Evolutionary conservation across 2,797 vertebrate species (phyloP).

Genomic region (Tadarida brasiliensis): DNA sequence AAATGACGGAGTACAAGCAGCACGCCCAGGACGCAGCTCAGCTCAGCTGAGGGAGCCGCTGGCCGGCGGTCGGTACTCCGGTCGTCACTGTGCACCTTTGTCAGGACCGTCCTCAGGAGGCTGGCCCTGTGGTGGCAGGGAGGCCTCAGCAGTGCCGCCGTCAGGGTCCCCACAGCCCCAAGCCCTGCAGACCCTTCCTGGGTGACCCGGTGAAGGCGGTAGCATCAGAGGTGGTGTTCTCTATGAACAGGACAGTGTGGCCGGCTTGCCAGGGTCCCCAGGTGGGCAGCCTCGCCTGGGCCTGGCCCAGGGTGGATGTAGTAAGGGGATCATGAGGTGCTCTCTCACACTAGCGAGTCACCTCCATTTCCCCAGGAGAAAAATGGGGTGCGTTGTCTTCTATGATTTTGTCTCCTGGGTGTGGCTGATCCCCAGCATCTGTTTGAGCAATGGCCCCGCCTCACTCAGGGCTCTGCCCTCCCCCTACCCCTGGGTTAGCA

Average conservation of each 20-base stretch:
- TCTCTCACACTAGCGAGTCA: not conserved
- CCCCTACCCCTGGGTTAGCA: not conserved
- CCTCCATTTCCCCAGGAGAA: not conserved
- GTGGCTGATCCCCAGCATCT: not conserved
- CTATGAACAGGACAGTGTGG: not conserved
- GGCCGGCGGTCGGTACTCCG: rapidly evolving
- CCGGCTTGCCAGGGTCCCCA: not conserved
- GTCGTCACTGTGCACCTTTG: not conserved
- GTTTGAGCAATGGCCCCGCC: rapidly evolving
- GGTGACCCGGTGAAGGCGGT: not conserved
- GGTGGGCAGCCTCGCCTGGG: not conserved
- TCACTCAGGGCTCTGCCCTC: not conserved
- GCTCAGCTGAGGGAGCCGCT: not conserved
- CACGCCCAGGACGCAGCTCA: rapidly evolving
- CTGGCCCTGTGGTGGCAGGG: not conserved
- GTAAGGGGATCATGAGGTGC: rapidly evolving
- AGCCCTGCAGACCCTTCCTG: not conserved
- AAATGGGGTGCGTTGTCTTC: no score
- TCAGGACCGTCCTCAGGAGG: not conserved
- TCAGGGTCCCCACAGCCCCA: rapidly evolving
- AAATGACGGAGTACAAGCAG: not conserved
- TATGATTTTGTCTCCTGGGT: not conserved
- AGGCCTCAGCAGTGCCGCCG: not conserved
- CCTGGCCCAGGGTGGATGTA: not conserved
- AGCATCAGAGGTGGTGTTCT: not conserved